Evolutionary conservation across 2,888 invertebrate genomes (phyloP), one percentile per base, ranked within the genome.

Genomic region (Cerastoderma edule): DNA sequence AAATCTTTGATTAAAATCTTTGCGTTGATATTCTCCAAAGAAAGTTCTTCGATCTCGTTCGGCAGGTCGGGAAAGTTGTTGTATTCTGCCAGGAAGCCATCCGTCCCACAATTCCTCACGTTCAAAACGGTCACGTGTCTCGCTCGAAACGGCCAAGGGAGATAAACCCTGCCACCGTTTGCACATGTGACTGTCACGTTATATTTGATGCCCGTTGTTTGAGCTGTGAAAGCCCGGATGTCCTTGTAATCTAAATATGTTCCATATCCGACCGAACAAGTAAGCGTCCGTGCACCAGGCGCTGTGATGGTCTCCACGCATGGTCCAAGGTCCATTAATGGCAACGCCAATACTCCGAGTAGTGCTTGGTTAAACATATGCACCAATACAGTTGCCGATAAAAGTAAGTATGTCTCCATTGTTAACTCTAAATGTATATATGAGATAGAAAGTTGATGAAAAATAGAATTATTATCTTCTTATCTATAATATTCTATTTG

Each of bases 71-170:
- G 70, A 33, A 24, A 8, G 16, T 16, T 8, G 10, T n/a, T 56
- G 30, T 66, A 70, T 44, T 81, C 80, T 3, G 77, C 67, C 48
- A 81, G 44, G 50, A 72, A 67, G 54, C 80, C 80, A 13, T 67
- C 70, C 24, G 57, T 72, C 19, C 57, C 44, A 73, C 80, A 81
- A 4, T 67, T 67, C 4, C 27, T 33, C 1, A 81, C 75, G 3
- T 68, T 60, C 5, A 81, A 30, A 0, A 75, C 67, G 1, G 70
- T 65, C 10, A 81, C 72, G 54, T 78, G 69, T n/a, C 48, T 56
- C 2, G 80, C 77, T 30, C 63, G 39, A 53, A 72, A 78, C 0
- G 80, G 80, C 75, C 72, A 78, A 19, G 80, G 80, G n/a, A 81
- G 56, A 44, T 64, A 64, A 19, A 78, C 57, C 35, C 28, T 35